Conservation (phyloP, 2,888 invertebrate species). For the Philaethria dido region DNA sequence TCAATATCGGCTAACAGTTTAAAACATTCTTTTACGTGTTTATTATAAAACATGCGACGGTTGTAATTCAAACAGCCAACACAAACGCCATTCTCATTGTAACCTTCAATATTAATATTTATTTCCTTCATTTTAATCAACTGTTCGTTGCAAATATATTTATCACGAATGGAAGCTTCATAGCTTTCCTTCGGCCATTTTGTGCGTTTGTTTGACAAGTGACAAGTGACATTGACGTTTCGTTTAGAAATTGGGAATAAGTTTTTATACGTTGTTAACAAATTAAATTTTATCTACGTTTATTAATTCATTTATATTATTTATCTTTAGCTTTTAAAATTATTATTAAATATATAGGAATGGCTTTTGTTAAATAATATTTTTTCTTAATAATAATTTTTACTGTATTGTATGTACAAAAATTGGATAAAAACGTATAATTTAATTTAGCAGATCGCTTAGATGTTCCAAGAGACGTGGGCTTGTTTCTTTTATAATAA, state of each 20-base stretch:
- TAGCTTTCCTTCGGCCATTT: constrained; percentile 76
- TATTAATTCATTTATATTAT: too few relatives aligned
- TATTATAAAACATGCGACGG: constrained; percentile 69
- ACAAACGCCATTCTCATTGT: constrained; percentile 78
- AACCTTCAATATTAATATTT: constrained; percentile 78
- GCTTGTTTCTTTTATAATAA: too few relatives aligned
- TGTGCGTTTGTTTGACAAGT: constrained; percentile 46
- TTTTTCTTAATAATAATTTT: too few relatives aligned
- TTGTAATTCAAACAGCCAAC: constrained; percentile 76
- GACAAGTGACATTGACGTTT: constrained; percentile 29
- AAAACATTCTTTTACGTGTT: constrained; percentile 63
- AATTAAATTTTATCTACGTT: too few relatives aligned
- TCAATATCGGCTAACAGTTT: constrained; percentile 67
- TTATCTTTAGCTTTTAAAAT: too few relatives aligned
- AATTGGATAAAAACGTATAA: too few relatives aligned
- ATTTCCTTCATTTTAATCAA: constrained; percentile 68
- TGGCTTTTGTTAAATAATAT: too few relatives aligned
- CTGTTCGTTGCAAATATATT: constrained; percentile 52
- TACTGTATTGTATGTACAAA: too few relatives aligned
- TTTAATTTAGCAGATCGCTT: too few relatives aligned
- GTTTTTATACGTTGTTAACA: too few relatives aligned
- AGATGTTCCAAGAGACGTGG: too few relatives aligned
- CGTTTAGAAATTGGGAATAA: not conserved
- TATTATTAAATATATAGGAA: too few relatives aligned
- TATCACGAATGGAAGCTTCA: constrained; percentile 67